phyloP scores from a whole-genome alignment of 1,140 invertebrate species.

The Galleria mellonella region DNA sequence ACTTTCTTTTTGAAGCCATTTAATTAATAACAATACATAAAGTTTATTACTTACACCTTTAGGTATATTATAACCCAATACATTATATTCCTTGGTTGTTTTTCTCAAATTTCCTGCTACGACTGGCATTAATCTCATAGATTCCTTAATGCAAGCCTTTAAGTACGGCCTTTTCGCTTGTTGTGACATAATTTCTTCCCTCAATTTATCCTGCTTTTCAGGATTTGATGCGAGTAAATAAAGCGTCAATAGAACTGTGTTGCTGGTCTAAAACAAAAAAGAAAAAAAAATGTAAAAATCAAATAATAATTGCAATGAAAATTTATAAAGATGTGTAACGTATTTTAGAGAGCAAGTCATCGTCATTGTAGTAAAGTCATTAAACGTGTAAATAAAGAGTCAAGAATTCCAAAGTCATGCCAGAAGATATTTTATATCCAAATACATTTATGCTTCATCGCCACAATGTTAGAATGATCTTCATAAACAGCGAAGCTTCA shows the following conservation, averaged over 20 bases:
- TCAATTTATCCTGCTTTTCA: slow-evolving; percentile 79
- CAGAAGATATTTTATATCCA: too few species aligned
- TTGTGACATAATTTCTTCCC: slow-evolving; percentile 76
- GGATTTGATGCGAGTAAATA: slow-evolving; percentile 79
- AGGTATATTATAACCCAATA: slow-evolving; percentile 76
- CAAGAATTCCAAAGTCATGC: too few species aligned
- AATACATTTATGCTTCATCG: too few species aligned
- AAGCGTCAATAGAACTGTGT: slow-evolving; percentile 56
- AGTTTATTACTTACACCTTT: slow-evolving; percentile 75
- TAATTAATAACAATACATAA: neutral
- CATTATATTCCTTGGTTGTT: slow-evolving; percentile 72
- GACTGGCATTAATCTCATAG: slow-evolving; percentile 75
- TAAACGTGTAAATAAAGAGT: neutral
- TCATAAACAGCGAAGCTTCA: too few species aligned
- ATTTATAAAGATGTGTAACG: too few species aligned
- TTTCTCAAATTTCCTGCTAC: slow-evolving; percentile 69
- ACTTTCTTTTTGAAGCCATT: neutral
- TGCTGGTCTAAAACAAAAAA: slow-evolving; percentile 36
- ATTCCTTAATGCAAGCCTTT: slow-evolving; percentile 81
- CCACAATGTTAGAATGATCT: too few species aligned
- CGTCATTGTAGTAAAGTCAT: too few species aligned
- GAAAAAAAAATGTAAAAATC: neutral
- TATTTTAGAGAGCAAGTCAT: too few species aligned
- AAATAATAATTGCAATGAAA: neutral
- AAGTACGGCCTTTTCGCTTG: slow-evolving; percentile 75